A percentile compares a stretch with the other conserved stretches of the same genome.
Conservation (phyloP, 2,888 invertebrate species). For the Alcis repandata region DNA sequence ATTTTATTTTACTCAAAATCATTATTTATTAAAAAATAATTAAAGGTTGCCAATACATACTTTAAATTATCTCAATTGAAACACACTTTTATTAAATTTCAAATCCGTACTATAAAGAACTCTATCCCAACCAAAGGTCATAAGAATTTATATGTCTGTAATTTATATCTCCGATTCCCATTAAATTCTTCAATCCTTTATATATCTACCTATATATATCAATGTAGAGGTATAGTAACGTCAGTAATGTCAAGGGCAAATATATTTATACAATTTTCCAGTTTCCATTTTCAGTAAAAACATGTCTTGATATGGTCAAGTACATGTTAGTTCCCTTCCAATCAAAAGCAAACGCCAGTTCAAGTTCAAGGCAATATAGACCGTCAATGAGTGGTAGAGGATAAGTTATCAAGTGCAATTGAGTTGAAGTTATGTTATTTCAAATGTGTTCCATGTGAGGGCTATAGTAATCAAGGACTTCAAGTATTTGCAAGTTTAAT, state of each 20-base stretch:
- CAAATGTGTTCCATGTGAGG: constrained; percentile 53
- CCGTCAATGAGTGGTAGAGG: constrained; percentile 28
- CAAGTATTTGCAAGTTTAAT: constrained; percentile 77
- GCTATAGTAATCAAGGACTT: constrained; percentile 78
- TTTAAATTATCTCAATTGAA: too few relatives aligned
- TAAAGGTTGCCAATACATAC: too few relatives aligned
- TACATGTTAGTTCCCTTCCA: constrained; percentile 48
- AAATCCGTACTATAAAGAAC: too few relatives aligned
- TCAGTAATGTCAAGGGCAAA: constrained; percentile 79
- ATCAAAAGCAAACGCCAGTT: constrained; percentile 42
- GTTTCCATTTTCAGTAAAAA: constrained; percentile 86
- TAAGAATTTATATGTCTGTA: too few relatives aligned
- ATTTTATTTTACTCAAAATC: too few relatives aligned
- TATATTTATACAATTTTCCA: constrained; percentile 72
- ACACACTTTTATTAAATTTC: too few relatives aligned
- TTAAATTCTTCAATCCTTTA: constrained; percentile 27
- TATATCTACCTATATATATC: constrained; percentile 13
- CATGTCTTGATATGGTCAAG: constrained; percentile 67
- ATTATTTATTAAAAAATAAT: too few relatives aligned
- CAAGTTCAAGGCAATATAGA: constrained; percentile 32
- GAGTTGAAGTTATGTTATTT: constrained; percentile 50
- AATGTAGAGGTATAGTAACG: constrained; percentile 22
- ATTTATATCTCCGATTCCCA: constrained; percentile 8
- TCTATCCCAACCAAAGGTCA: background rate
- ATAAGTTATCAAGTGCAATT: constrained; percentile 46